A percentile compares a stretch with the other conserved stretches of the same genome.
Evolutionary conservation across 1,140 invertebrate species (phyloP).

Genomic region (Steinernema khuongi): DNA sequence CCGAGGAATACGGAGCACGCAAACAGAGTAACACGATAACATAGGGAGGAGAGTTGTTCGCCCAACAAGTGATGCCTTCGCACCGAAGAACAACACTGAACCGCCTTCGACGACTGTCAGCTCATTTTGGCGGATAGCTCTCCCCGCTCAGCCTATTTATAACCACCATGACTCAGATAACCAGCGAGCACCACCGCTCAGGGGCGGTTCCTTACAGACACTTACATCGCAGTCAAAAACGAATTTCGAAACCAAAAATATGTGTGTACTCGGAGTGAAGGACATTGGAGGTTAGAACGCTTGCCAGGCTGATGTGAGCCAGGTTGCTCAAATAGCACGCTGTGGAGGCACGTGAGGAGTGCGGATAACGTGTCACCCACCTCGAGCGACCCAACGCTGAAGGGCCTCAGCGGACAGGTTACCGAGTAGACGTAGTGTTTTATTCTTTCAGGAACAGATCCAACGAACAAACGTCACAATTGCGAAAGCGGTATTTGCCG

Average conservation of each 20-base stretch:
- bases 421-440: no score
- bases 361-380: no score
- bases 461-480: no score
- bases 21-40: background rate
- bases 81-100: background rate
- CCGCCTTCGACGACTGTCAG: background rate
- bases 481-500: no score
- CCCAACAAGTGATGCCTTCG: background rate
- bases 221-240: slow-evolving; percentile 12
- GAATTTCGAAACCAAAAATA: slow-evolving; percentile 11
- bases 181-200: background rate
- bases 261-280: background rate
- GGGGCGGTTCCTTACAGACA: background rate
- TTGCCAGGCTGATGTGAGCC: no score
- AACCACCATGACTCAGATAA: slow-evolving; percentile 15
- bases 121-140: slow-evolving; percentile 12
- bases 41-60: background rate
- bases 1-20: background rate
- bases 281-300: no score
- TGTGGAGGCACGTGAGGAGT: no score
- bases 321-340: no score
- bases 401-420: no score
- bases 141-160: slow-evolving; percentile 7
- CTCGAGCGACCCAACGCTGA: no score
- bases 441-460: no score